Conservation (phyloP, 2,113 vertebrate species). For the Calidris pygmaea region DNA sequence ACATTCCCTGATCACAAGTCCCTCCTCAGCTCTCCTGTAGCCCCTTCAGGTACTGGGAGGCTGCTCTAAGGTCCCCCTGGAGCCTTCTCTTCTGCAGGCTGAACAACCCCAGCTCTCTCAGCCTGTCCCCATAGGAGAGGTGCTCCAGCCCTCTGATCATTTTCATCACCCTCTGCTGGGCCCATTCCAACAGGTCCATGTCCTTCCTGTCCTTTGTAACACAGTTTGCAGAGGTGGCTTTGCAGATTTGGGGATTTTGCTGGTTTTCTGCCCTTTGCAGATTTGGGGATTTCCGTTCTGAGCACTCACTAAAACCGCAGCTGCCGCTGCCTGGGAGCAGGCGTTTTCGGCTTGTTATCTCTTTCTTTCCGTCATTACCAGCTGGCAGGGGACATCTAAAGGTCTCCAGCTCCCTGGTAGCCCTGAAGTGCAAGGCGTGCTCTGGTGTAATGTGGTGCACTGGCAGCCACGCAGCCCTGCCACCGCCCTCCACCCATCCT, state of each 20-base stretch:
- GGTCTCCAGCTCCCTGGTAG: not conserved
- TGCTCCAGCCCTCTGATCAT: too few relatives aligned
- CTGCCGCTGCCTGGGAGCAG: not conserved
- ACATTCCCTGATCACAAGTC: too few relatives aligned
- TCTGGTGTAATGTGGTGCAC: not conserved
- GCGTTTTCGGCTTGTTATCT: not conserved
- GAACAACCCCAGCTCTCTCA: too few relatives aligned
- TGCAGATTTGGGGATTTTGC: not conserved
- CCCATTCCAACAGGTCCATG: too few relatives aligned
- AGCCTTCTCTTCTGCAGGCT: too few relatives aligned
- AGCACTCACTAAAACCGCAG: fast-evolving
- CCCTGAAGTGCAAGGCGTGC: not conserved
- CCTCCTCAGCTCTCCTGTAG: too few relatives aligned
- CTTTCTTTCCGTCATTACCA: not conserved
- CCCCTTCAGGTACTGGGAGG: too few relatives aligned
- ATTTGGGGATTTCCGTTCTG: not conserved
- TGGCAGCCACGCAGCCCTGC: not conserved
- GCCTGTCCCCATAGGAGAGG: too few relatives aligned
- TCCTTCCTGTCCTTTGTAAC: not conserved
- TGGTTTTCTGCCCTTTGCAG: fast-evolving
- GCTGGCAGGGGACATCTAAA: not conserved
- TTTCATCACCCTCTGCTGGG: too few relatives aligned
- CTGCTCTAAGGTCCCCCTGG: too few relatives aligned
- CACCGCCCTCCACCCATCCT: not conserved
- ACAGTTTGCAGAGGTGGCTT: not conserved